Evolutionary conservation across 2,888 invertebrate species (phyloP).

Genomic region (Drosophila yooni): DNA sequence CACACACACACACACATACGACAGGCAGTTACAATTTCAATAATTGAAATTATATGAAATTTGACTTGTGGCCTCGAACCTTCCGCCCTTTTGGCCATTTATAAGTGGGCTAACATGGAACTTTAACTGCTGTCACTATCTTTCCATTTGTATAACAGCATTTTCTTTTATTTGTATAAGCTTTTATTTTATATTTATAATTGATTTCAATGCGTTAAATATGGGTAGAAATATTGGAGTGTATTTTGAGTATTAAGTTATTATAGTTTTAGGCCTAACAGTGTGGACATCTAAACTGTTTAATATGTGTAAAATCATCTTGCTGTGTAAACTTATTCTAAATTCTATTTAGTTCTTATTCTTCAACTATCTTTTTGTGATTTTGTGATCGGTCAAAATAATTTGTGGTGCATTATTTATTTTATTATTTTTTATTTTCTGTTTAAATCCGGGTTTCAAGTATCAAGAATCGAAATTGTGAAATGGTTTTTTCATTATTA

Average conservation of each 20-base stretch:
- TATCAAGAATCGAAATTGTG: slow-evolving; percentile 49
- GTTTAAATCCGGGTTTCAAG: slow-evolving; percentile 77
- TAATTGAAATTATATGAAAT: slow-evolving; percentile 54
- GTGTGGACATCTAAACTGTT: background rate
- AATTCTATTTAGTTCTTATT: slow-evolving; percentile 7
- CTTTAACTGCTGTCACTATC: background rate
- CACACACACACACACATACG: slow-evolving; percentile 8
- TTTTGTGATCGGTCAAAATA: slow-evolving; percentile 72
- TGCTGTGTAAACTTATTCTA: background rate
- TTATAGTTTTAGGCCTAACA: background rate
- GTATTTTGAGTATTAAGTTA: background rate
- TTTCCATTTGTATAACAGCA: background rate
- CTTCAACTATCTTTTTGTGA: slow-evolving; percentile 14
- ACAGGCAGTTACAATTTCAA: slow-evolving; percentile 53
- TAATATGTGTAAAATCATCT: background rate
- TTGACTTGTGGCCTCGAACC: background rate
- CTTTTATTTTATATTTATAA: slow-evolving; percentile 1
- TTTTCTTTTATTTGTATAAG: slow-evolving; percentile 3
- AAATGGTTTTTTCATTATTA: background rate
- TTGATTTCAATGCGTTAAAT: no score
- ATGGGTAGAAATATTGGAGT: no score
- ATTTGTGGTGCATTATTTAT: slow-evolving; percentile 61
- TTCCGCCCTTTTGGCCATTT: background rate
- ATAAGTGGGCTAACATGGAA: background rate
- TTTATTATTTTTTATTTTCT: slow-evolving; percentile 47